These are phyloP conservation scores for Intellagama lesueurii DNA, from an alignment of 2,797 vertebrate genomes.

Conservation along the genomic window DNA sequence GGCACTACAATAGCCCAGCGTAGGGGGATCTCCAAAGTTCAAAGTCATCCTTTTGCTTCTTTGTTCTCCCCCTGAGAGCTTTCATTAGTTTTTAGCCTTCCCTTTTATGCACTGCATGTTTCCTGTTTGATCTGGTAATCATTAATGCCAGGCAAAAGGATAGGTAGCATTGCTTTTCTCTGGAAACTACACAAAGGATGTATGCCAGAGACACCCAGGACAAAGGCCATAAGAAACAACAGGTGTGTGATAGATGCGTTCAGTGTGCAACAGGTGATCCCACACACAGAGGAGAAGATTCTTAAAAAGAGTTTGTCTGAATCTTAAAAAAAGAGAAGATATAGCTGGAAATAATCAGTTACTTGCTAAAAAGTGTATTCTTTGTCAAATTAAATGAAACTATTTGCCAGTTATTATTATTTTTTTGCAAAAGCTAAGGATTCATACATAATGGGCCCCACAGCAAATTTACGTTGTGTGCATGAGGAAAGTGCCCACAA, in stretches of 20 bases:
- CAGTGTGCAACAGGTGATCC: background rate
- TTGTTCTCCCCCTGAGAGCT: conserved; percentile 6
- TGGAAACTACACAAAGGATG: background rate
- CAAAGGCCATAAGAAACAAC: background rate
- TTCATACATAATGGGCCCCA: background rate
- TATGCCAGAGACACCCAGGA: conserved; percentile 6
- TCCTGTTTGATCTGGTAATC: conserved; percentile 52
- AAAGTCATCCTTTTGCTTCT: background rate
- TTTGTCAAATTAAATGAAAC: background rate
- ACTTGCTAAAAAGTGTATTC: background rate
- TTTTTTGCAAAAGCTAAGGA: background rate
- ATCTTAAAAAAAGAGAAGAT: background rate
- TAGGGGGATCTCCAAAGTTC: background rate
- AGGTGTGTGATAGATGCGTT: background rate
- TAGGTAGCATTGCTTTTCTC: background rate
- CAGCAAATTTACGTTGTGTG: no score
- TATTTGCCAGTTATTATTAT: background rate
- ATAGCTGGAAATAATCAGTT: background rate
- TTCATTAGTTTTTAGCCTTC: conserved; percentile 3
- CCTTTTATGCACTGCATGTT: conserved; percentile 17
- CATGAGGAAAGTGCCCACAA: background rate
- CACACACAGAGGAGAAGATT: background rate
- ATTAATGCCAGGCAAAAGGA: background rate
- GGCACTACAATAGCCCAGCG: background rate
- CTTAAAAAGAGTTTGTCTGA: no score